Evolutionary conservation across 2,113 vertebrate genomes (phyloP).

Genomic region (Octodon degus): DNA sequence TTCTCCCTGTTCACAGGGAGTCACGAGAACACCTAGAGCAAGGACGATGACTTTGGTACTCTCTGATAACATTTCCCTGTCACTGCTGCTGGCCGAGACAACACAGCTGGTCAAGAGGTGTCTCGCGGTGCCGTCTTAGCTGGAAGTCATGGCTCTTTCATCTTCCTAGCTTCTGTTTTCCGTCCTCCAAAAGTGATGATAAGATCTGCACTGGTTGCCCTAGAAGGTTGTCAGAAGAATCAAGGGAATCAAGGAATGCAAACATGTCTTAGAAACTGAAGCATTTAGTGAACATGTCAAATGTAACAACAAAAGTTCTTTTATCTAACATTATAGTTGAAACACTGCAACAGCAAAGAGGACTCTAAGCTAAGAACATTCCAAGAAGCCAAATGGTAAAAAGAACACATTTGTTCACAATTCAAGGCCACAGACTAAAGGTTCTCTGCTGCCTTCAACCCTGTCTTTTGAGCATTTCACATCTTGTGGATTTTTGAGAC

Average conservation of each 20-base stretch:
- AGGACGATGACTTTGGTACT: accelerated
- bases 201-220: background rate
- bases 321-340: background rate
- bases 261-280: background rate
- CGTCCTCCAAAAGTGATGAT: background rate
- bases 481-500: background rate
- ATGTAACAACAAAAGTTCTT: background rate
- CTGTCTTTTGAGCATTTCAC: background rate
- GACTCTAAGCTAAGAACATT: background rate
- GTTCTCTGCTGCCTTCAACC: background rate
- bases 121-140: accelerated
- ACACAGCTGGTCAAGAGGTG: background rate
- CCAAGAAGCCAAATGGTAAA: background rate
- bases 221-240: background rate
- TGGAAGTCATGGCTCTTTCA: accelerated
- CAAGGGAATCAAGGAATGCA: background rate
- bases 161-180: background rate
- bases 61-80: background rate
- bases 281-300: background rate
- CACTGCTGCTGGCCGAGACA: background rate
- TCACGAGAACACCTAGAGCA: background rate
- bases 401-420: accelerated
- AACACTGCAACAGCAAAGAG: background rate
- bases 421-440: background rate
- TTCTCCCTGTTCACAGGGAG: background rate